Percentiles rank a stretch among this genome's conserved stretches.
Conservation (phyloP, 2,113 vertebrate genomes). For the Calyptomena viridis region DNA sequence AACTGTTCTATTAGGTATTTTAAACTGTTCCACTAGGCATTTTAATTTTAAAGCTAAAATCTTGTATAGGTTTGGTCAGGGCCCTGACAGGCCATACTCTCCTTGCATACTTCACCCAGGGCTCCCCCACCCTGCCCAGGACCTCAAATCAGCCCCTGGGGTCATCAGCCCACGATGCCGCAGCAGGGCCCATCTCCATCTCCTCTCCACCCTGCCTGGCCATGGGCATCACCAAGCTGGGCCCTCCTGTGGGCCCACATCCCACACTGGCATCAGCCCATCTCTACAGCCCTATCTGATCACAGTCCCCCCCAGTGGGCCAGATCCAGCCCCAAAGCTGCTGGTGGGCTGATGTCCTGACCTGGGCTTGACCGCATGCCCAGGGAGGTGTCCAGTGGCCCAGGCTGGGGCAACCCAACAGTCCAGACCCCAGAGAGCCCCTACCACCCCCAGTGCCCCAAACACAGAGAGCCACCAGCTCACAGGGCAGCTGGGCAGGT, state of each 20-base stretch:
- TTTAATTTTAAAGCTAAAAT: neutral
- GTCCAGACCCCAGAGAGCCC: neutral
- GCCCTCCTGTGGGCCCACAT: accelerated
- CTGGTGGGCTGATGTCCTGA: accelerated
- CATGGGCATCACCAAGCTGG: accelerated
- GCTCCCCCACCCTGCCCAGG: neutral
- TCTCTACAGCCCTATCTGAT: neutral
- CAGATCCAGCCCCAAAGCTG: neutral
- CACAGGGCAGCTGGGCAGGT: neutral
- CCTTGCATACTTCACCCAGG: accelerated
- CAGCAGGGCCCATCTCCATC: accelerated
- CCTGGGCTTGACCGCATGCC: neutral
- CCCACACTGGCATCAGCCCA: neutral
- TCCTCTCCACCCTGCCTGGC: neutral
- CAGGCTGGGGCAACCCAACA: accelerated
- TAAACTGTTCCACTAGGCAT: neutral
- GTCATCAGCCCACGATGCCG: accelerated
- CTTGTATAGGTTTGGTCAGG: neutral
- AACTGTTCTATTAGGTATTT: neutral
- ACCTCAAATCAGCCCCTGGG: neutral
- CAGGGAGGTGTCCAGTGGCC: neutral
- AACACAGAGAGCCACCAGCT: neutral
- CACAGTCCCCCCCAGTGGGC: accelerated
- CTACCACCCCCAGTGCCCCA: neutral
- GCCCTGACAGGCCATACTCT: neutral